Evolutionary conservation across 2,888 invertebrate genomes (phyloP).

Genomic region (Lochmaea capreae): DNA sequence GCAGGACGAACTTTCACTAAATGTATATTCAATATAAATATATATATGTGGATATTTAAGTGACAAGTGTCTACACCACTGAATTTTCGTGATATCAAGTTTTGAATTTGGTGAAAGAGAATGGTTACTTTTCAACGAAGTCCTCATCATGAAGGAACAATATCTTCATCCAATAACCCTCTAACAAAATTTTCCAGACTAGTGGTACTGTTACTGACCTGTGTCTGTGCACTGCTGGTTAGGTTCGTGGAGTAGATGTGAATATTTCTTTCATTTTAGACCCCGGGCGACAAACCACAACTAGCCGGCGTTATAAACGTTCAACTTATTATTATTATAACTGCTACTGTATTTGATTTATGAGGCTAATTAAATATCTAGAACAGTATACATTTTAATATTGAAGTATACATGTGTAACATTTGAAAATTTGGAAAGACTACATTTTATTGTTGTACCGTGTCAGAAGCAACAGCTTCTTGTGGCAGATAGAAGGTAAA

Average conservation of each 20-base stretch:
- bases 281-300: slow-evolving; percentile 53
- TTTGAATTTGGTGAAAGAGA: no score
- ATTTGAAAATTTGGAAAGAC: neutral
- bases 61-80: no score
- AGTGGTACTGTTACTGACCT: neutral
- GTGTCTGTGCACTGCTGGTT: neutral
- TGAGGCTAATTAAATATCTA: slow-evolving; percentile 48
- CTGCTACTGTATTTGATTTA: slow-evolving; percentile 54
- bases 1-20: neutral
- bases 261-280: slow-evolving; percentile 27
- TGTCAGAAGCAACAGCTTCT: no score
- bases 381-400: slow-evolving; percentile 18
- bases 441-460: neutral
- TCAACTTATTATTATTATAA: slow-evolving; percentile 50
- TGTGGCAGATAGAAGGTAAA: no score
- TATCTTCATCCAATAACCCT: no score
- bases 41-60: no score
- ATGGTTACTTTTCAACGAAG: no score
- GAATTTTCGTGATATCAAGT: no score
- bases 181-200: no score
- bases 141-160: no score
- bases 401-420: neutral
- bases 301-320: slow-evolving; percentile 50
- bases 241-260: slow-evolving; percentile 12
- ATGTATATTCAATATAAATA: neutral